A percentile compares a stretch with the other conserved stretches of the same genome.
These are phyloP conservation scores for Carpatolechia fugitivella DNA, from an alignment of 2,888 invertebrate genomes.

Conservation along the genomic window DNA sequence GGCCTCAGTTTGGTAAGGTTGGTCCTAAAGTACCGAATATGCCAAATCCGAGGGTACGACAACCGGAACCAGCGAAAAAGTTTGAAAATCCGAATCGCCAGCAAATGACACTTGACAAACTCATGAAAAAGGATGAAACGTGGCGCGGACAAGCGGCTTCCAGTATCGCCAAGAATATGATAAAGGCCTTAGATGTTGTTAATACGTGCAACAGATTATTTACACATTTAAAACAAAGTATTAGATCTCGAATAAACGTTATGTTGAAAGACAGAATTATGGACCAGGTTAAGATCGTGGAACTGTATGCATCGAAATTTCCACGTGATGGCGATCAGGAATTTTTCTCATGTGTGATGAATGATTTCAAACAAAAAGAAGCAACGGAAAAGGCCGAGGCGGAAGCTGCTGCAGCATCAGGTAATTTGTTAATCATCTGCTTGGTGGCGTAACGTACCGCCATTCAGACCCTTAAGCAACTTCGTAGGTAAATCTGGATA, in stretches of 20 bases:
- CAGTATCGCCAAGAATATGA: slow-evolving; percentile 15
- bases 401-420: background rate
- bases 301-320: slow-evolving; percentile 23
- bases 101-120: background rate
- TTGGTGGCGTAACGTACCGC: background rate
- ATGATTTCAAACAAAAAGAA: background rate
- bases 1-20: background rate
- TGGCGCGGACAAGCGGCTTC: slow-evolving; percentile 22
- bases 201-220: background rate
- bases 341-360: slow-evolving; percentile 13
- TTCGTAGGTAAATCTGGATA: too few species aligned
- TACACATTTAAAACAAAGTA: slow-evolving; percentile 24
- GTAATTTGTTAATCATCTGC: background rate
- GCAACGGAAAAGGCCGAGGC: background rate
- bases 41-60: background rate
- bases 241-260: slow-evolving; percentile 30
- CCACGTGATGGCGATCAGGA: slow-evolving; percentile 7
- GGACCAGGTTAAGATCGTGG: slow-evolving; percentile 1
- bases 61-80: background rate
- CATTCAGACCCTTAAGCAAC: background rate
- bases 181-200: background rate
- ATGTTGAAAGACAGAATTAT: slow-evolving; percentile 23
- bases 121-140: slow-evolving; percentile 17
- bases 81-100: background rate
- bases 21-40: background rate